Evolutionary conservation across 2,113 vertebrate genomes (phyloP), one percentile per base, ranked within the genome.

Genomic region (Tauraco erythrolophus): DNA sequence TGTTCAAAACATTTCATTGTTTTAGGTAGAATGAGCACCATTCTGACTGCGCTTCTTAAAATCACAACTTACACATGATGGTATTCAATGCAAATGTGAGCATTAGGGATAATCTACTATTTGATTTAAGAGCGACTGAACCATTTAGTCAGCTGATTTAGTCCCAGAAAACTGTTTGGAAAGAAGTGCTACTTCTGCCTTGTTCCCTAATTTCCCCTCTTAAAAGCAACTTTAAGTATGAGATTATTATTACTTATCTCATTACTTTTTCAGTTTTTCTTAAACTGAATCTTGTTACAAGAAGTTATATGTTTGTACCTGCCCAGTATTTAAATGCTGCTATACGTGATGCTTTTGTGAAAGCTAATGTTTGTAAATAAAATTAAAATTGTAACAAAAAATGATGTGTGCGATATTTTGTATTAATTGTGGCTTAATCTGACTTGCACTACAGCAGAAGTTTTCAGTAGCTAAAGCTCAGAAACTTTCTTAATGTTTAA

Each of bases 341-440:
- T 77, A 31, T 7, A 80, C 0, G 2, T 11, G 23, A 72, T n/a
- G 31, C 22, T 66, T 56, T 83, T 8, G 9, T 58, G 71, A 57
- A 84, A 79, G 27, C 12, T 28, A 30, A 18, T 70, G 25, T 84
- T 58, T 31, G 19, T 19, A 43, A 84, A 84, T 35, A 61, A 75
- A 84, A 45, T 23, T 39, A 21, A 60, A 74, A 68, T 0, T 7
- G 2, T 46, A 94, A 64, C 28, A 54, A 70, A 79, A 69, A 23
- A 1, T 19, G 23, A 11, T 1, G 5, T 22, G 28, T 15, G 7
- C 0, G 5, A 57, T 37, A 77, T 23, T 89, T 37, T 5, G 6
- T 14, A 58, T 37, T 56, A 70, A 51, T 3, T 15, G 19, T 68
- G 24, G 18, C 68, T 92, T 65, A 48, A 80, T 35, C 19, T 48